Percentiles rank a stretch among this genome's conserved stretches.
These are phyloP conservation scores for Australoheros facetus DNA, from an alignment of 2,797 vertebrate species.

Conservation along the genomic window DNA sequence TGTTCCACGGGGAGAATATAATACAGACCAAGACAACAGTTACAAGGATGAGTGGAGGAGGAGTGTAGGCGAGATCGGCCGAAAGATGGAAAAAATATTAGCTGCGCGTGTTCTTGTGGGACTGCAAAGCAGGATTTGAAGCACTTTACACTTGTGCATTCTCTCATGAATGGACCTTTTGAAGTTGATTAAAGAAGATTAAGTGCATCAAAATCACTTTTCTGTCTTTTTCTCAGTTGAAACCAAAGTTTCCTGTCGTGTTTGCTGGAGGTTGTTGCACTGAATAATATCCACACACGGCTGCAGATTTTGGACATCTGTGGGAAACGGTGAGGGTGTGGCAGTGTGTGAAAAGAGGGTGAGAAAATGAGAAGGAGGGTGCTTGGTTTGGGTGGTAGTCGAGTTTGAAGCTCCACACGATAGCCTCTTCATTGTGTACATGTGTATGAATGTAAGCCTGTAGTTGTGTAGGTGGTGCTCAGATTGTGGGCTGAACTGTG, in stretches of 20 bases:
- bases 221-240: slow-evolving; percentile 5
- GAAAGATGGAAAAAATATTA: slow-evolving; percentile 73
- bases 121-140: slow-evolving; percentile 53
- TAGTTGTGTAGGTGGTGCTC: slow-evolving; percentile 70
- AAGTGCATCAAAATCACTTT: slow-evolving; percentile 26
- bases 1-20: slow-evolving; percentile 58
- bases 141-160: slow-evolving; percentile 42
- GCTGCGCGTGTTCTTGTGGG: slow-evolving; percentile 45
- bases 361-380: slow-evolving; percentile 33
- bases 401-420: slow-evolving; percentile 33
- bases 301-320: slow-evolving; percentile 29
- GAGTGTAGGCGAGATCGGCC: slow-evolving; percentile 64
- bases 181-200: slow-evolving; percentile 52
- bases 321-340: slow-evolving; percentile 27
- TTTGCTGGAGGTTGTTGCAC: slow-evolving; percentile 58
- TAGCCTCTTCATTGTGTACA: slow-evolving; percentile 29
- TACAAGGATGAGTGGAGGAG: slow-evolving; percentile 70
- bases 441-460: slow-evolving; percentile 54
- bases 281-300: slow-evolving; percentile 38
- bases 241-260: slow-evolving; percentile 31
- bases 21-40: slow-evolving; percentile 69
- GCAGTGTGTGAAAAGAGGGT: slow-evolving; percentile 25
- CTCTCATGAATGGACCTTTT: slow-evolving; percentile 57
- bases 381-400: slow-evolving; percentile 28
- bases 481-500: slow-evolving; percentile 77